phyloP scores from a whole-genome alignment of 2,113 vertebrate species.

The Gnathochromis pfefferi region DNA sequence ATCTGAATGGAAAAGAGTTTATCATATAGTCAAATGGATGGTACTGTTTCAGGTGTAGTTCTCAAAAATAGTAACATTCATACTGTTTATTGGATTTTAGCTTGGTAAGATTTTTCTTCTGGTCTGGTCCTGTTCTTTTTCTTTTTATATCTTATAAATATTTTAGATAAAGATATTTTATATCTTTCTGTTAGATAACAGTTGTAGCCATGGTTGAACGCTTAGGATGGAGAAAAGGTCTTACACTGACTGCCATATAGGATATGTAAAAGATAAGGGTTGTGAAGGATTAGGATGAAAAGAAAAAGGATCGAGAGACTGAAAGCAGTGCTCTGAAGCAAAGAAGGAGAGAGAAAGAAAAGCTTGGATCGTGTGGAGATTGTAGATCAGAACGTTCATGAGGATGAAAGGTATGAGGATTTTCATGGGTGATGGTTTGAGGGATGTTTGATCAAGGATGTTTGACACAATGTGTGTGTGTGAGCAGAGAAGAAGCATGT shows the following conservation, averaged over 20 bases:
- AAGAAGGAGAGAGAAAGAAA: background rate
- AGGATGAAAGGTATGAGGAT: background rate
- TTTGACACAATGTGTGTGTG: background rate
- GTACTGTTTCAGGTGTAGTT: background rate
- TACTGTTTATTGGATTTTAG: background rate
- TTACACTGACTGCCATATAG: background rate
- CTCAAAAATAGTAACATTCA: background rate
- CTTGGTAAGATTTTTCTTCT: background rate
- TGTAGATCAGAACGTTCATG: background rate
- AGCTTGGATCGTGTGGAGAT: background rate
- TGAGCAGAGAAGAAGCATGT: background rate
- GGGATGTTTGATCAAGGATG: background rate
- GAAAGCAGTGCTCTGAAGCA: background rate
- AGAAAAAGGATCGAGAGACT: background rate
- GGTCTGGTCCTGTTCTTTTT: background rate
- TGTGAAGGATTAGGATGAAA: background rate
- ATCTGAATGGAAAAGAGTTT: background rate
- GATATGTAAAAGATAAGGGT: background rate
- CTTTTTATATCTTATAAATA: background rate
- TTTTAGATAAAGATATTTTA: background rate
- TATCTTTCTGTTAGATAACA: background rate
- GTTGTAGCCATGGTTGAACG: background rate
- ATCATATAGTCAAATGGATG: background rate
- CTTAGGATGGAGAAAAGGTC: background rate
- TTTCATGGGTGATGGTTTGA: background rate